A percentile compares a stretch with the other conserved stretches of the same genome.
Conservation (phyloP, 2,888 invertebrate genomes). For the Petrolisthes cinctipes region DNA sequence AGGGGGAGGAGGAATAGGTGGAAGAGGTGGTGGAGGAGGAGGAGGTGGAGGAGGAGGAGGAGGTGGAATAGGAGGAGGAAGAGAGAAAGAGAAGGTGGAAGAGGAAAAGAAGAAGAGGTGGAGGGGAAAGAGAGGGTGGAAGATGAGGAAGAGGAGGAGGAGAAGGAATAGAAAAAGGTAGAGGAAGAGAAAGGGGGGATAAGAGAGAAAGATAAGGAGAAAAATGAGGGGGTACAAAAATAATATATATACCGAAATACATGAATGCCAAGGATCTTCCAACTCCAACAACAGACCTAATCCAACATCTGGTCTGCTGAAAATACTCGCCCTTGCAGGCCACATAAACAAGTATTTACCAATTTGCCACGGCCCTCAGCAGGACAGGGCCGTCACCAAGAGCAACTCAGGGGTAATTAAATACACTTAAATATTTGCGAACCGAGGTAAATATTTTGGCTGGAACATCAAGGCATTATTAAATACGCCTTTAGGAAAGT, state of each 20-base stretch:
- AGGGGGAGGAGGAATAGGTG: too few relatives aligned
- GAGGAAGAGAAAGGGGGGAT: neutral
- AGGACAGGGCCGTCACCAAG: conserved; percentile 15
- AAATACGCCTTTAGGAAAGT: too few relatives aligned
- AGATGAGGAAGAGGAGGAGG: neutral
- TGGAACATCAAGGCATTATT: neutral
- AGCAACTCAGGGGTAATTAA: neutral
- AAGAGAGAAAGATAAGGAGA: neutral
- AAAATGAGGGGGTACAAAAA: too few relatives aligned
- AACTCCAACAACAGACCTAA: too few relatives aligned
- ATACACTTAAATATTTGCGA: neutral
- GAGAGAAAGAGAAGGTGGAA: neutral
- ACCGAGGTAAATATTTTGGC: neutral
- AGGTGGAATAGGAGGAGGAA: neutral
- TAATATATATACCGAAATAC: too few relatives aligned
- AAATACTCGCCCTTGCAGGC: neutral
- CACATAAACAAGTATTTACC: conserved; percentile 33
- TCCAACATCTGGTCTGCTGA: neutral
- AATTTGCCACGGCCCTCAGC: conserved; percentile 9
- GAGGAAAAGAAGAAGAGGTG: too few relatives aligned
- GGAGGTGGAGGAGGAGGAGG: neutral
- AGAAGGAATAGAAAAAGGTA: neutral
- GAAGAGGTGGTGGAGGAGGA: neutral
- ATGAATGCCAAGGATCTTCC: too few relatives aligned
- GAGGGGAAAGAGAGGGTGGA: neutral